Conservation (phyloP, 2,113 vertebrate species). For the Myocastor coypus region DNA sequence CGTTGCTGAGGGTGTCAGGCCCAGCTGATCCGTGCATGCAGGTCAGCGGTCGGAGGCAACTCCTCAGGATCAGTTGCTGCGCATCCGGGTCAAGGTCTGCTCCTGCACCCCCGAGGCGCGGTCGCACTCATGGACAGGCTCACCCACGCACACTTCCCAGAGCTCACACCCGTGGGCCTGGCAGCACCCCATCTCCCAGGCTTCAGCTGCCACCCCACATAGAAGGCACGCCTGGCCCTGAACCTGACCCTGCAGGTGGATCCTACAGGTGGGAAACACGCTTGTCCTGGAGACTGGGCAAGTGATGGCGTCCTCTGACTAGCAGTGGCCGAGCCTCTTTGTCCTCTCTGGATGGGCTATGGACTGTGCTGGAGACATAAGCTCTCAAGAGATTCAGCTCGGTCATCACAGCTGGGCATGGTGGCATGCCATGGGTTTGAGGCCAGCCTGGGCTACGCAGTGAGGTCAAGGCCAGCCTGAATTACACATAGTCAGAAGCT, state of each 20-base stretch:
- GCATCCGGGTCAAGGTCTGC: not conserved
- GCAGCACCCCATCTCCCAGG: not conserved
- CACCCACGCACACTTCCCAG: not conserved
- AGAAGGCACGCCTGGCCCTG: not conserved
- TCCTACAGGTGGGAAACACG: fast-evolving
- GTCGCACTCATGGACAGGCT: not conserved
- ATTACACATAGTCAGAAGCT: not conserved
- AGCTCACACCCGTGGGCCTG: not conserved
- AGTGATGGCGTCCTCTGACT: too few relatives aligned
- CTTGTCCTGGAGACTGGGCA: not conserved
- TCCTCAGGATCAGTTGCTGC: not conserved
- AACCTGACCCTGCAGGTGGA: not conserved
- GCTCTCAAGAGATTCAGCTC: not conserved
- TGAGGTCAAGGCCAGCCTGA: not conserved
- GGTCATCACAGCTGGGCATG: not conserved
- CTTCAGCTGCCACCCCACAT: not conserved
- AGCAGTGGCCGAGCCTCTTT: not conserved
- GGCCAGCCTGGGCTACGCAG: not conserved
- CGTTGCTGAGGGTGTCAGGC: not conserved
- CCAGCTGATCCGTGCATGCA: not conserved
- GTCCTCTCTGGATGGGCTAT: not conserved
- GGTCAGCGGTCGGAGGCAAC: not conserved
- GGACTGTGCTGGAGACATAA: not conserved
- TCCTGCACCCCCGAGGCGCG: not conserved
- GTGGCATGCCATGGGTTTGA: not conserved